Conservation (phyloP, 2,797 vertebrate genomes). For the Mormyrus proboscirostris region DNA sequence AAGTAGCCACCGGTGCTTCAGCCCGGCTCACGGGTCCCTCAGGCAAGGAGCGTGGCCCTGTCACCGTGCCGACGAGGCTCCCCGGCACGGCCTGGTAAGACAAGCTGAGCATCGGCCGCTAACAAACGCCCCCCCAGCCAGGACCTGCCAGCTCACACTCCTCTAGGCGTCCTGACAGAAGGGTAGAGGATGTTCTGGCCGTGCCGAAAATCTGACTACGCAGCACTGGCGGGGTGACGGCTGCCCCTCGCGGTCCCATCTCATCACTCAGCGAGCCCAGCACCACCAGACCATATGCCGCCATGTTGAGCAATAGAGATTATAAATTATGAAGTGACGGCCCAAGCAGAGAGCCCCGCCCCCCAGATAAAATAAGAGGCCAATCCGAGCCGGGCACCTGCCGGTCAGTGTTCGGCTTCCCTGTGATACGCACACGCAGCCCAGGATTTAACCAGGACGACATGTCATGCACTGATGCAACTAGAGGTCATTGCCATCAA, state of each 20-base stretch:
- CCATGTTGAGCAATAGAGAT: not conserved
- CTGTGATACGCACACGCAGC: not conserved
- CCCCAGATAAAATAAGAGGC: not conserved
- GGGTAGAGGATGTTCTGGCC: not conserved
- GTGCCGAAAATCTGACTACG: not conserved
- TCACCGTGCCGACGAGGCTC: not conserved
- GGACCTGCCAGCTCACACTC: not conserved
- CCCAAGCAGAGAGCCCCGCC: not conserved
- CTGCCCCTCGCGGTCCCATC: not conserved
- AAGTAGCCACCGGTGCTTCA: not conserved
- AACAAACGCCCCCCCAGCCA: not conserved
- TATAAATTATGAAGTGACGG: not conserved
- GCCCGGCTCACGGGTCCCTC: not conserved
- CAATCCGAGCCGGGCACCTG: not conserved
- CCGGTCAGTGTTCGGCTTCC: not conserved
- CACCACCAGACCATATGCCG: not conserved
- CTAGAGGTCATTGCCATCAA: not conserved
- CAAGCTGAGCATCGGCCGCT: not conserved
- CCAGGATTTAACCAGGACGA: not conserved
- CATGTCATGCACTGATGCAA: not conserved
- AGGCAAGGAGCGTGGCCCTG: not conserved
- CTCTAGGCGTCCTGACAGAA: not conserved
- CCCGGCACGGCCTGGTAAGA: not conserved
- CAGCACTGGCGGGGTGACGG: not conserved
- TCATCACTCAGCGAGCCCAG: not conserved